These are phyloP conservation scores for Ectropis grisescens DNA, from an alignment of 1,140 invertebrate species.

Conservation along the genomic window DNA sequence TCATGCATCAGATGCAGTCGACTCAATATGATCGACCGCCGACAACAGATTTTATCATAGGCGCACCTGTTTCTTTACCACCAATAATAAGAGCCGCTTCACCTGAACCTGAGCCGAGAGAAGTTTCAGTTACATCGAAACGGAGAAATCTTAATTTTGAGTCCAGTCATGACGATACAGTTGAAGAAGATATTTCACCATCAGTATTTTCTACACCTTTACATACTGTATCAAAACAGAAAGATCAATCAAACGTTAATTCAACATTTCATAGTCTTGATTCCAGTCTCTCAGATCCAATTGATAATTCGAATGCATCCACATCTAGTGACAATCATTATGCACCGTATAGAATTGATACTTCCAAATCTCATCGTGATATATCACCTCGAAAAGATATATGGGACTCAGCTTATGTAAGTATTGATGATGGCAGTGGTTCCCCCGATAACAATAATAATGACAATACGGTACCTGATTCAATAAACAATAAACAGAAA, in stretches of 20 bases:
- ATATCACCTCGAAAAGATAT: slow-evolving; percentile 46
- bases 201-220: slow-evolving; percentile 13
- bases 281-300: slow-evolving; percentile 13
- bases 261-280: slow-evolving; percentile 24
- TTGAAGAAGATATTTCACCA: slow-evolving; percentile 2
- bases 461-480: slow-evolving; percentile 23
- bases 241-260: slow-evolving; percentile 2
- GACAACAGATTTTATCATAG: slow-evolving; percentile 61
- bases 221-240: slow-evolving; percentile 5
- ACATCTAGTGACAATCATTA: slow-evolving; percentile 7
- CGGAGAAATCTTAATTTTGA: no score
- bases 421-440: slow-evolving; percentile 61
- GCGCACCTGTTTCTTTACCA: slow-evolving; percentile 61
- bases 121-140: slow-evolving; percentile 2
- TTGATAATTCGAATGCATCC: slow-evolving; percentile 10
- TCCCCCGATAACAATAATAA: slow-evolving; percentile 50
- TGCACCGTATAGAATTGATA: slow-evolving; percentile 10
- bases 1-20: slow-evolving; percentile 27
- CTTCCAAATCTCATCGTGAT: slow-evolving; percentile 8
- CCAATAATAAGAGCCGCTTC: slow-evolving; percentile 29
- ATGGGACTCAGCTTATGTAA: slow-evolving; percentile 68
- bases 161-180: no score
- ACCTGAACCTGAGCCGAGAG: slow-evolving; percentile 29
- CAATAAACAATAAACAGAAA: slow-evolving; percentile 32
- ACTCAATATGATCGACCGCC: slow-evolving; percentile 21